Base-by-base conservation (phyloP, 1,140 invertebrate genomes). In the Aphaenogaster floridana region DNA sequence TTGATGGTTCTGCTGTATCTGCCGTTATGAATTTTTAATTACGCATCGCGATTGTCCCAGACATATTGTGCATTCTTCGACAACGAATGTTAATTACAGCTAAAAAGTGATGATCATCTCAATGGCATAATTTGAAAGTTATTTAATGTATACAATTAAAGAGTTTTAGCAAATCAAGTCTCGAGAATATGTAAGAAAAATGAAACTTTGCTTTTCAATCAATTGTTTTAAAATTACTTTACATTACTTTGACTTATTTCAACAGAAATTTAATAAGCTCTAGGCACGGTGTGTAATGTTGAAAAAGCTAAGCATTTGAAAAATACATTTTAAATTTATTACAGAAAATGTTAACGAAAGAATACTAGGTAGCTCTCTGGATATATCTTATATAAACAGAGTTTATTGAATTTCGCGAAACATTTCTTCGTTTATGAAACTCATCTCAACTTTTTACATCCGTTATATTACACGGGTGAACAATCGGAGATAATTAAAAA, bases 401-500 rank as follows among this genome's bases (percentile, higher is more conserved):
- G 34, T 61, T 59, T 45, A 83, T 48, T 59, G 1, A 72, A 72
- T 68, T 83, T 34, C 17, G 9, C 52, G 39, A n/a, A 59, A 59
- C 28, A 21, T 3, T 36, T 72, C 9, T 6, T 48, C 5, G 6
- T n/a, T 72, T 36, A 59, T 45, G 0, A 72, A 81, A 48, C 39
- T 48, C 3, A 48, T 57, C 17, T 45, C 1, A 57, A 54, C 36
- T 57, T 71, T 72, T 71, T 59, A 69, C 34, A 13, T 28, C 66
- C 39, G 2, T 83, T 48, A 36, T 61, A 61, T 72, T 59, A 59
- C 17, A 59, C 11, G 15, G 11, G 2, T 72, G 39, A 83, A 15
- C n/a, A 74, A 74, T 59, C 28, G 17, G 13, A 39, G 28, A 39
- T 84, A 84, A 84, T 84, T 84, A n/a, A 84, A 74, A 74, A 61